These are phyloP conservation scores for Alloplasta piceator DNA, from an alignment of 2,888 invertebrate genomes.

Conservation along the genomic window DNA sequence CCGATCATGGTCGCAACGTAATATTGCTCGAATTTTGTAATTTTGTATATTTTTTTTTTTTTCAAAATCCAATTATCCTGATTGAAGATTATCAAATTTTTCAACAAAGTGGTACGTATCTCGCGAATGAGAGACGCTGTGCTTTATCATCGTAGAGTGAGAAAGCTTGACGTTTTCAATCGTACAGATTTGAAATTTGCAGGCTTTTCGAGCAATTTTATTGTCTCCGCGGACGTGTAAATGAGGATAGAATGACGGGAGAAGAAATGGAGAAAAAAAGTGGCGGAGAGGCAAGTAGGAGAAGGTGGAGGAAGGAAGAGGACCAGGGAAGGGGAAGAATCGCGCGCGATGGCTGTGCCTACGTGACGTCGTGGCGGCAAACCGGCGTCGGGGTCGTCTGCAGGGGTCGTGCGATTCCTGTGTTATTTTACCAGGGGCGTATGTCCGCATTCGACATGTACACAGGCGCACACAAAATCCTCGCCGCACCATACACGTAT, in stretches of 20 bases:
- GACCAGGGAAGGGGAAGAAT: not conserved
- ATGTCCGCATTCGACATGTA: constrained; percentile 50
- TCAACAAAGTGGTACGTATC: too few species aligned
- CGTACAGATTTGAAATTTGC: too few species aligned
- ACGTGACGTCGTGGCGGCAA: constrained; percentile 63
- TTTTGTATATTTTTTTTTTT: too few species aligned
- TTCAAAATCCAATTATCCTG: too few species aligned
- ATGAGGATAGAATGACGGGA: not conserved
- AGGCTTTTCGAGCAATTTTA: too few species aligned
- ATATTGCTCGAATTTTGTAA: too few species aligned
- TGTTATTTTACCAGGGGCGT: constrained; percentile 58
- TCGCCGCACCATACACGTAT: not conserved
- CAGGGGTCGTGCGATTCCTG: constrained; percentile 60
- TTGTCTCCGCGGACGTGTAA: not conserved
- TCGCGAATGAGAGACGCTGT: too few species aligned
- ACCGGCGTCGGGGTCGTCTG: constrained; percentile 64
- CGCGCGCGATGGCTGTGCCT: constrained; percentile 54
- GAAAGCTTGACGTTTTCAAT: too few species aligned
- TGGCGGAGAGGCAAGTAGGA: constrained; percentile 4
- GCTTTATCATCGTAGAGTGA: too few species aligned
- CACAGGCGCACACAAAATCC: constrained; percentile 5
- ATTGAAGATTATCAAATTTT: too few species aligned
- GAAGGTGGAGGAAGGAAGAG: constrained; percentile 30
- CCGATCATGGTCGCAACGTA: too few species aligned
- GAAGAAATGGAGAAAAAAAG: constrained; percentile 10